Evolutionary conservation across 2,113 vertebrate species (phyloP), one percentile per base, ranked within the genome.

Genomic region (Eleginops maclovinus): DNA sequence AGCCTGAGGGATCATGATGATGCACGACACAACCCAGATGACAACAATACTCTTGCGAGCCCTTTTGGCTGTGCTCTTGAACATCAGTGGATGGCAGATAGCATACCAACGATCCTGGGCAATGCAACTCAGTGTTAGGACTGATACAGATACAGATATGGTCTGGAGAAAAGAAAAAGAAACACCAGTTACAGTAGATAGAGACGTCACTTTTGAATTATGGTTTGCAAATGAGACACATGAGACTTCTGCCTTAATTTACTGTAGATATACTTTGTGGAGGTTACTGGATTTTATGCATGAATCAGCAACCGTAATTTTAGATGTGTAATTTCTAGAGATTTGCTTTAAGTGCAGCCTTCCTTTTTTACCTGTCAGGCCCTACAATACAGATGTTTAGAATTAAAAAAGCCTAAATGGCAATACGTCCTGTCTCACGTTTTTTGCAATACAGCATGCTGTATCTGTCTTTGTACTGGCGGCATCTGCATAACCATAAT

Each of bases 61-160:
- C 75, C 98, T 88, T 87, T 94, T 97, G 78, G 97, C 97, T 40
- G 97, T 99, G 93, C 98, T 99, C 94, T 99, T 99, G 93, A 99
- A 99, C 96, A 97, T 97, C 91, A 99, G 93, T 7, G 98, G 98
- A 81, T 98, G 98, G 89, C 98, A 99, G 94, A 99, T 99, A 6
- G 97, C 98, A 55, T 99, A 99, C 98, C 98, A 99, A 64, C 98
- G 96, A 91, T 99, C 98, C 91, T 98, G 94, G 73, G 98, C 97
- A 16, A 99, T 99, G 91, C 97, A 98, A 88, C 97, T 99, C 75
- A 99, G 95, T 0, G 98, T 99, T 71, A 99, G 93, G 9, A 99
- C 98, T 14, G 98, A 99, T 60, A 99, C 97, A 6, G 97, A 99
- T 47, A 99, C 98, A 0, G 98, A 98, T 88, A 99, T 96, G 1